Base-by-base conservation (phyloP, 2,888 invertebrate genomes). In the Caenorhabditis sp. region DNA sequence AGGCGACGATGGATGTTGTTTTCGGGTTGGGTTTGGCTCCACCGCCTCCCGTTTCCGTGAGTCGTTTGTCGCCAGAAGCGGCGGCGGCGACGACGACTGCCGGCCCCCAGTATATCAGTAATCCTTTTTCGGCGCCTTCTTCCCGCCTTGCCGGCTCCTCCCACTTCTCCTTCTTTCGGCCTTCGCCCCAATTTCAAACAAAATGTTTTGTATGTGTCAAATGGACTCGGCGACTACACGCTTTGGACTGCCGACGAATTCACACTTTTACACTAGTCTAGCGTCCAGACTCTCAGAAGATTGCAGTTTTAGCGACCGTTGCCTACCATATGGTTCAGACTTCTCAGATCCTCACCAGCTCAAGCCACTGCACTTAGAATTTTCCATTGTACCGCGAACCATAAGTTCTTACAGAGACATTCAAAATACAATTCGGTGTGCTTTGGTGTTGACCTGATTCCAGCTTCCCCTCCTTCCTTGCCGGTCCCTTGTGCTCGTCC, bases 61-160 rank as follows among this genome's bases (percentile, higher is more conserved):
- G 58, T 66, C 66, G 66, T 68, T 68, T 68, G 68, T 68, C 68
- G 68, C 68, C 66, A 56, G 50, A 56, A 66, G 66, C 56, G 55
- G 63, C n/a, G 26, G 48, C 20, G 39, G 15, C 11, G 52, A 41
- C 26, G 55, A 7, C 20, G 45, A 45, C 45, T 22, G 24, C 20
- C 22, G 45, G 32, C 37, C 15, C 35, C 41, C 41, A 66, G 56
- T 66, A 66, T 66, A 66, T 58, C 66, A 66, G 71, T 71, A 71
- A 71, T 62, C 71, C 71, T 50, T 61, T 70, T 61, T 53, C 53
- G 61, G 65, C 65, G 55, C 37, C 56, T 55, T 48, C 65, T 20
- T 15, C 46, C 11, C 53, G 43, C 37, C 53, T 24, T 13, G 13
- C 45, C 39, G n/a, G n/a, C n/a, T n/a, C n/a, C n/a, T n/a, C 24